Percentiles rank a stretch among this genome's conserved stretches.
These are phyloP conservation scores for Lycaena phlaeas DNA, from an alignment of 2,888 invertebrate species.

Conservation along the genomic window DNA sequence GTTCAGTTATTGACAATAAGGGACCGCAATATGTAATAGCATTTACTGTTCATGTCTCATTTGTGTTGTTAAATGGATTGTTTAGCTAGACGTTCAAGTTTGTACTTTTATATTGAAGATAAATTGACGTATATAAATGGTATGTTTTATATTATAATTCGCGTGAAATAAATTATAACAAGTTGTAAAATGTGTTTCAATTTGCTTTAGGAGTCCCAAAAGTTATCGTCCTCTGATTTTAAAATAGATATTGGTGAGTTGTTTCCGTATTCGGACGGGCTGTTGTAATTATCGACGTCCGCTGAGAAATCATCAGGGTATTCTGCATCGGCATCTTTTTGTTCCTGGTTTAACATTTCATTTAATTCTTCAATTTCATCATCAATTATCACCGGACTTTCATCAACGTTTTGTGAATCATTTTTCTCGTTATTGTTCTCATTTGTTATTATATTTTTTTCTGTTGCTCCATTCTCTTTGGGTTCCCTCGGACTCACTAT, in stretches of 20 bases:
- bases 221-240: slow-evolving; percentile 44
- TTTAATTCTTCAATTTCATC: slow-evolving; percentile 24
- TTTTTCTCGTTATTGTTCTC: too few species aligned
- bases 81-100: slow-evolving; percentile 42
- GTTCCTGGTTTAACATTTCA: slow-evolving; percentile 25
- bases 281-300: slow-evolving; percentile 47
- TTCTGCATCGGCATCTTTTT: slow-evolving; percentile 24
- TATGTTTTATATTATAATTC: slow-evolving; percentile 57
- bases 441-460: too few species aligned
- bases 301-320: slow-evolving; percentile 43
- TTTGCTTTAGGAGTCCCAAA: slow-evolving; percentile 45
- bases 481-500: too few species aligned
- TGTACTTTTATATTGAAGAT: slow-evolving; percentile 64
- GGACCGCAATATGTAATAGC: slow-evolving; percentile 28
- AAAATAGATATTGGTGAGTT: slow-evolving; percentile 40
- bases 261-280: slow-evolving; percentile 30
- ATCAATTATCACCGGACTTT: too few species aligned
- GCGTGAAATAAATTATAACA: slow-evolving; percentile 56
- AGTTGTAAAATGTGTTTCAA: slow-evolving; percentile 34
- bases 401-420: too few species aligned
- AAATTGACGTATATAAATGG: slow-evolving; percentile 33
- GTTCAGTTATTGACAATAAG: slow-evolving; percentile 5
- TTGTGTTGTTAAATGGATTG: slow-evolving; percentile 19
- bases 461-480: too few species aligned
- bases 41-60: slow-evolving; percentile 34